phyloP scores from a whole-genome alignment of 2,888 invertebrate species.

The Calameuta pallipes region DNA sequence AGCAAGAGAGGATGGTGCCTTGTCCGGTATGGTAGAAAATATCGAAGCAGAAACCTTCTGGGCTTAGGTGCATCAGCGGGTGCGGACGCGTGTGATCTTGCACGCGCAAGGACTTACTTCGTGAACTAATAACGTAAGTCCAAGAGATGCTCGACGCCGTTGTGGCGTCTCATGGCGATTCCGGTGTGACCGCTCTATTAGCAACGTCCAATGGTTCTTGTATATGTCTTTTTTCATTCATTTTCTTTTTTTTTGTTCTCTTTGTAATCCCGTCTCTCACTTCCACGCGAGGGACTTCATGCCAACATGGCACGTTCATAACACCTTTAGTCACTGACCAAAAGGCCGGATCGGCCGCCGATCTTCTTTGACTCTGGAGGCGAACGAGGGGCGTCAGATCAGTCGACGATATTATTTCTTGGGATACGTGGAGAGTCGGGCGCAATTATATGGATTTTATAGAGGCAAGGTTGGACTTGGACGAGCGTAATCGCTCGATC shows the following conservation, averaged over 20 bases:
- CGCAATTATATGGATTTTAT: slow-evolving; percentile 59
- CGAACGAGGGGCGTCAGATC: slow-evolving; percentile 25
- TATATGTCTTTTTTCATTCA: not conserved
- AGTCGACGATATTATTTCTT: slow-evolving; percentile 37
- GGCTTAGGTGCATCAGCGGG: not conserved
- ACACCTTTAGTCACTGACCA: not conserved
- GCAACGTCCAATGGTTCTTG: not conserved
- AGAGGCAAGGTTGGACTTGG: slow-evolving; percentile 34
- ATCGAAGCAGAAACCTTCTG: not conserved
- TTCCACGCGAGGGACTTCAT: not conserved
- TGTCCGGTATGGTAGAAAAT: not conserved
- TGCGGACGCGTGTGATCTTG: not conserved
- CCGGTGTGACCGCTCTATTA: not conserved
- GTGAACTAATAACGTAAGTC: not conserved
- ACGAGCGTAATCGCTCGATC: slow-evolving; percentile 44
- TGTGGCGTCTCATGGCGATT: not conserved
- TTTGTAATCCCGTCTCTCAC: not conserved
- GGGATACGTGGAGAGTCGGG: slow-evolving; percentile 25
- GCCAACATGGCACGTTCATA: not conserved
- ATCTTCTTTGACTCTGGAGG: not conserved
- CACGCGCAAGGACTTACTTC: not conserved
- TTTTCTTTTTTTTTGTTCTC: no score
- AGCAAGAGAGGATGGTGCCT: not conserved
- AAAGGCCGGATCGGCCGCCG: not conserved
- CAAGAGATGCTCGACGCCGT: not conserved